phyloP scores from a whole-genome alignment of 1,140 invertebrate genomes.

The Drosophila arawakana region DNA sequence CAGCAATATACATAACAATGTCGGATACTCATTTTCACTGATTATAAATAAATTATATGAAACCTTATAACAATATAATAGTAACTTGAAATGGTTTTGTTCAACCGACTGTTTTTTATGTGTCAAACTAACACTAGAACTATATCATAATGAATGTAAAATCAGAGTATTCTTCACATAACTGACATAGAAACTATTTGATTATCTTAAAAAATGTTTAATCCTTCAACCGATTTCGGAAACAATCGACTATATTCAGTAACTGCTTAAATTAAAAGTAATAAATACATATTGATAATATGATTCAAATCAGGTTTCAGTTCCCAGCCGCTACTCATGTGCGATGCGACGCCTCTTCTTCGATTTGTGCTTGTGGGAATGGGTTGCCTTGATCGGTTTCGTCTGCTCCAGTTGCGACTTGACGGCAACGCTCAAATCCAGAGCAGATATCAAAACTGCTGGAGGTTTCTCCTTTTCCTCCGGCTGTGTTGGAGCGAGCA shows the following conservation, averaged over 20 bases:
- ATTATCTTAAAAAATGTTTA: too few relatives aligned
- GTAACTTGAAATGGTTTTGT: not conserved
- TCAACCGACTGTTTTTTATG: not conserved
- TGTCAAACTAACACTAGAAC: not conserved
- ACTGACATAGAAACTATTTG: too few relatives aligned
- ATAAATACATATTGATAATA: not conserved
- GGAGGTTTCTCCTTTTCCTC: not conserved
- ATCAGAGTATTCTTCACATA: too few relatives aligned
- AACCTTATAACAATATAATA: too few relatives aligned
- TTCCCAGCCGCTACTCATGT: not conserved
- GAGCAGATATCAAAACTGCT: slow-evolving; percentile 5
- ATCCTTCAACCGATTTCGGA: not conserved
- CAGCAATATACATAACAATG: too few relatives aligned
- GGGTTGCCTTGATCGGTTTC: too few relatives aligned
- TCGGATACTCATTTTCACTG: too few relatives aligned
- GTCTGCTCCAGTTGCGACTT: slow-evolving; percentile 1
- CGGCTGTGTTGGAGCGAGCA: not conserved
- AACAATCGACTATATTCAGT: not conserved
- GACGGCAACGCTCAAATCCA: slow-evolving; percentile 41
- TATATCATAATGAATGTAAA: not conserved
- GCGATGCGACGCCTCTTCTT: not conserved
- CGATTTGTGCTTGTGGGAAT: not conserved
- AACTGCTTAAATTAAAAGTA: not conserved
- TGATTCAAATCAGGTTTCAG: too few relatives aligned
- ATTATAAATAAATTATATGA: too few relatives aligned